Evolutionary conservation across 2,888 invertebrate species (phyloP).

Genomic region (Chalcis sispes): DNA sequence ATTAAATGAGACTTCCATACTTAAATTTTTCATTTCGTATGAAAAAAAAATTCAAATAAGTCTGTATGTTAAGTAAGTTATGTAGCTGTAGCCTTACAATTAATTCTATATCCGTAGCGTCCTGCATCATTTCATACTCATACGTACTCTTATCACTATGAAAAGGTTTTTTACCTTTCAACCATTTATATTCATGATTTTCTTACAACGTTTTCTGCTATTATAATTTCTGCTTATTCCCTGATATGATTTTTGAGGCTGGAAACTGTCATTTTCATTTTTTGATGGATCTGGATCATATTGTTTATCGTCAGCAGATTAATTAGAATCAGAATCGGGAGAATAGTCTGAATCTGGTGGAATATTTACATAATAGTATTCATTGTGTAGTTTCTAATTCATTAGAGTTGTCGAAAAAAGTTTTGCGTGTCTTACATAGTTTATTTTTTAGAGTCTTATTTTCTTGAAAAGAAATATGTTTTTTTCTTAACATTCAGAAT

Average conservation of each 20-base stretch:
- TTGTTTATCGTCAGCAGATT: background rate
- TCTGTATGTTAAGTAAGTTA: slow-evolving; percentile 8
- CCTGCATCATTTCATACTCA: background rate
- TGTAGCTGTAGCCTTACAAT: no score
- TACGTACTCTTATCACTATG: background rate
- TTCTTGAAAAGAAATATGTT: background rate
- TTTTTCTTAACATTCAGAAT: background rate
- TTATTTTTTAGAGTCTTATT: background rate
- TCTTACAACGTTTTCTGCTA: slow-evolving; percentile 12
- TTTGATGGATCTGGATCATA: background rate
- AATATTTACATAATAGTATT: background rate
- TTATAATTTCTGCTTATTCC: background rate
- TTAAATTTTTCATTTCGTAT: slow-evolving; percentile 18
- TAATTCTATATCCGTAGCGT: background rate
- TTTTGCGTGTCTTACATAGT: background rate
- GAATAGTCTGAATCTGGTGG: background rate
- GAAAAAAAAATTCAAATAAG: slow-evolving; percentile 41
- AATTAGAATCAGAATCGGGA: background rate
- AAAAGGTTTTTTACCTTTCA: slow-evolving; percentile 2
- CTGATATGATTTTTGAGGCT: background rate
- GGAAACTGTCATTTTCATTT: background rate
- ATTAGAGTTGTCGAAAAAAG: background rate
- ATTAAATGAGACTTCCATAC: slow-evolving; percentile 14
- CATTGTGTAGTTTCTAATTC: background rate
- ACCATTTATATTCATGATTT: slow-evolving; percentile 18